Percentiles rank a stretch among this genome's conserved stretches.
phyloP scores from a whole-genome alignment of 1,140 invertebrate genomes.

The Apis laboriosa region DNA sequence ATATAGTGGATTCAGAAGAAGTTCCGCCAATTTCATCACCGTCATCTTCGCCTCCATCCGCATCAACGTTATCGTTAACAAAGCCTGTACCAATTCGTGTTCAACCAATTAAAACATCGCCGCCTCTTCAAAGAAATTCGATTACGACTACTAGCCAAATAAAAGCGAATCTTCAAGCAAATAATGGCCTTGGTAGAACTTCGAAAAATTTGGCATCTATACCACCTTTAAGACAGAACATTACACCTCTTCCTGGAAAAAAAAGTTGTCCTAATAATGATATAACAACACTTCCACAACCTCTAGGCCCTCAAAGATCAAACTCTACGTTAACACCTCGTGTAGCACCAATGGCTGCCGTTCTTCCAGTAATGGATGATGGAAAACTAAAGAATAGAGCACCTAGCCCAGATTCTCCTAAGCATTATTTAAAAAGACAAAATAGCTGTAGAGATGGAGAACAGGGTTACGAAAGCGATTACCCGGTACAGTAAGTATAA shows the following conservation, averaged over 20 bases:
- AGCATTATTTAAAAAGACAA: slow-evolving; percentile 76
- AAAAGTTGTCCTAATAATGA: slow-evolving; percentile 58
- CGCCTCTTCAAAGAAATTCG: slow-evolving; percentile 74
- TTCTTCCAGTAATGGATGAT: slow-evolving; percentile 78
- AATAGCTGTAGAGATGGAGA: slow-evolving; percentile 74
- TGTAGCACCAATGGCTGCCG: slow-evolving; percentile 78
- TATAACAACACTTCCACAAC: slow-evolving; percentile 61
- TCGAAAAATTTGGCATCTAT: slow-evolving; percentile 76
- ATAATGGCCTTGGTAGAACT: slow-evolving; percentile 70
- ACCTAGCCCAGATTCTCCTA: slow-evolving; percentile 76
- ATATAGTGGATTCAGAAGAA: slow-evolving; percentile 64
- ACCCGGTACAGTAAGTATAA: slow-evolving; percentile 78
- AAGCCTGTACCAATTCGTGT: slow-evolving; percentile 78
- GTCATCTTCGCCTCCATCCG: slow-evolving; percentile 65
- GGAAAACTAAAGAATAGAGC: slow-evolving; percentile 77
- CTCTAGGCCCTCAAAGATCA: slow-evolving; percentile 77
- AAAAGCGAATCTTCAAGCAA: slow-evolving; percentile 76
- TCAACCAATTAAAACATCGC: slow-evolving; percentile 77
- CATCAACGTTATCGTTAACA: slow-evolving; percentile 66
- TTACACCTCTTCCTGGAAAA: slow-evolving; percentile 74
- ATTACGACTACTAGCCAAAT: slow-evolving; percentile 78
- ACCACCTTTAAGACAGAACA: slow-evolving; percentile 75
- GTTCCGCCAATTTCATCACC: slow-evolving; percentile 68
- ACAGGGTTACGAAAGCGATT: slow-evolving; percentile 76
- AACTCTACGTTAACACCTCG: slow-evolving; percentile 76